These are phyloP conservation scores for Dendrophyllia cribrosa DNA, from an alignment of 64 coral and sea anemone genomes.

Conservation along the genomic window DNA sequence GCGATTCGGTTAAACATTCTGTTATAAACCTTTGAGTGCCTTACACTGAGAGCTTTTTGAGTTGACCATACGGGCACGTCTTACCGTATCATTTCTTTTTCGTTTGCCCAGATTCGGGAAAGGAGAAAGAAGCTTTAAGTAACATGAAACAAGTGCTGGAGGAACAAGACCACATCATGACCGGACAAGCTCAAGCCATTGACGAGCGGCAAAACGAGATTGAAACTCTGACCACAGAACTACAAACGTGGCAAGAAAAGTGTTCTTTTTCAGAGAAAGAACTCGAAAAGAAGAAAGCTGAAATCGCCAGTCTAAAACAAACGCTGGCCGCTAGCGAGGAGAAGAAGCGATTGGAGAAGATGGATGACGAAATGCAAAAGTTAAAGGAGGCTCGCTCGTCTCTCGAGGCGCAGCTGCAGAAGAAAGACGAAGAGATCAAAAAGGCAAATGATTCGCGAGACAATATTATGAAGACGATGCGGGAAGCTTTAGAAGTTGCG, in stretches of 20 bases:
- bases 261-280: slow-evolving; percentile 16
- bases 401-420: not conserved
- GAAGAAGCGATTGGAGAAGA: slow-evolving; percentile 8
- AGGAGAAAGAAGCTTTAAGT: slow-evolving; percentile 38
- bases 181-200: slow-evolving; percentile 73
- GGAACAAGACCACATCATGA: slow-evolving; percentile 63
- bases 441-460: slow-evolving; percentile 52
- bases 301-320: not conserved
- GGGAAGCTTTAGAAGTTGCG: slow-evolving; percentile 52
- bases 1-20: too few species aligned
- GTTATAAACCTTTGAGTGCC: too few species aligned
- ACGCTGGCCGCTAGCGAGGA: not conserved
- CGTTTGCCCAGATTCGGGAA: slow-evolving; percentile 44
- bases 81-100: not conserved
- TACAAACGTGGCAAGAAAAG: slow-evolving; percentile 48
- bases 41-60: too few species aligned
- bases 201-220: slow-evolving; percentile 74
- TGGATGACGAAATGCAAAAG: slow-evolving; percentile 70
- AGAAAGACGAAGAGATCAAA: slow-evolving; percentile 52
- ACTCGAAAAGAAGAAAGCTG: slow-evolving; percentile 57
- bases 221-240: slow-evolving; percentile 52
- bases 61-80: too few species aligned
- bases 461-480: slow-evolving; percentile 59
- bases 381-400: slow-evolving; percentile 11
- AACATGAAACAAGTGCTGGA: slow-evolving; percentile 57